These are phyloP conservation scores for Drosophila arizonae DNA, from an alignment of 1,140 invertebrate species.

Conservation along the genomic window DNA sequence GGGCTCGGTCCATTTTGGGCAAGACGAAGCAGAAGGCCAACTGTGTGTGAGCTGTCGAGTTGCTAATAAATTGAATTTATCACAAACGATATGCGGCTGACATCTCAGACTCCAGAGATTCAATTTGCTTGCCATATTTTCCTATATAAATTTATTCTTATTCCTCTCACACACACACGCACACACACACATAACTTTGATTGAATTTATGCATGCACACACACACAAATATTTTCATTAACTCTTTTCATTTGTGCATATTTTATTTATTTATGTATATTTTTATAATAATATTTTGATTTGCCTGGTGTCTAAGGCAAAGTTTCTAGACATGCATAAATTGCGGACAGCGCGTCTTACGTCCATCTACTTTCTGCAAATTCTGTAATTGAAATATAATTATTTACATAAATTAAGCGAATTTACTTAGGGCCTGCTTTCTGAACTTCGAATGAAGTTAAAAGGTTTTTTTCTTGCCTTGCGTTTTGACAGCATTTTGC, in stretches of 20 bases:
- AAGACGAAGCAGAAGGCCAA: conserved; percentile 31
- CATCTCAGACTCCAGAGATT: conserved; percentile 61
- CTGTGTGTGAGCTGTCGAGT: conserved; percentile 22
- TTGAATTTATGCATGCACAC: conserved; percentile 41
- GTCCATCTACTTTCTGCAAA: neutral
- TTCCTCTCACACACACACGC: neutral
- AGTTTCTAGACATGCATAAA: conserved; percentile 23
- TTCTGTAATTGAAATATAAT: conserved; percentile 15
- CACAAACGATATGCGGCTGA: conserved; percentile 56
- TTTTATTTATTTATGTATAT: conserved; percentile 33
- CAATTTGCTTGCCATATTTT: conserved; percentile 52
- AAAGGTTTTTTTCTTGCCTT: neutral
- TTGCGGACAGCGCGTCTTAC: neutral
- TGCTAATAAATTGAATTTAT: conserved; percentile 75
- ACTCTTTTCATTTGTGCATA: conserved; percentile 50
- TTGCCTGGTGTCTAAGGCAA: conserved; percentile 32
- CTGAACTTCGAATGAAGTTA: neutral
- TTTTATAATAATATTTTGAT: conserved; percentile 9
- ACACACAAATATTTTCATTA: conserved; percentile 43
- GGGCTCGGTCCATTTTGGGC: conserved; percentile 29
- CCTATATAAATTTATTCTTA: conserved; percentile 25
- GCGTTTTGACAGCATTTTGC: conserved; percentile 1
- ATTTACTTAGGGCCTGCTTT: neutral
- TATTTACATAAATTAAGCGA: conserved; percentile 28
- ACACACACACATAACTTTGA: conserved; percentile 20